Evolutionary conservation across 2,113 vertebrate species (phyloP).

Genomic region (Anoplopoma fimbria): DNA sequence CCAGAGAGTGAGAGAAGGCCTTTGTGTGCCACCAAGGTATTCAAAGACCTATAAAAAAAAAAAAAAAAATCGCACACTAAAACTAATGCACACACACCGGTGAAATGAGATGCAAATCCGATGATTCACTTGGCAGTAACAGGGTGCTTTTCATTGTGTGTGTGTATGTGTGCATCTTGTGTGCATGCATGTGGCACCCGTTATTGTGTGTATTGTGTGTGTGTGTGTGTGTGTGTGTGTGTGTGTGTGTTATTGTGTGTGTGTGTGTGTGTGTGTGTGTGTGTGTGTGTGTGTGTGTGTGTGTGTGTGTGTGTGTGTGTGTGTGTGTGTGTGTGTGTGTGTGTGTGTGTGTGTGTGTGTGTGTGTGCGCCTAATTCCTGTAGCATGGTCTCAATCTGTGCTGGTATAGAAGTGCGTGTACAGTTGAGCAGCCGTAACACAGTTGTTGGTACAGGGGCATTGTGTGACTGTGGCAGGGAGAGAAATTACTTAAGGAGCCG

Average conservation of each 20-base stretch:
- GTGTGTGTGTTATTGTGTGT: constrained; percentile 31
- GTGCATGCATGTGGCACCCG: constrained; percentile 42
- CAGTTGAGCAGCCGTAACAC: constrained; percentile 93
- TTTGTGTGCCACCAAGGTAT: constrained; percentile 91
- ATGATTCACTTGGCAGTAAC: constrained; percentile 89
- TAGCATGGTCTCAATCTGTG: constrained; percentile 89
- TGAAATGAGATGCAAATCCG: constrained; percentile 97
- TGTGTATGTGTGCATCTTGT: constrained; percentile 56
- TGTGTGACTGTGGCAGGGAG: constrained; percentile 92
- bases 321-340: constrained; percentile 23
- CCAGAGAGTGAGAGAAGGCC: constrained; percentile 75
- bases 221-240: constrained; percentile 29
- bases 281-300: constrained; percentile 60
- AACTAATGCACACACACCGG: constrained; percentile 74
- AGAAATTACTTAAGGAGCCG: constrained; percentile 87
- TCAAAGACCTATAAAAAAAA: constrained; percentile 81
- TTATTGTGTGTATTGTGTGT: constrained; percentile 40
- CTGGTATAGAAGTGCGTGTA: constrained; percentile 90
- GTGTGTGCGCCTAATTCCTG: constrained; percentile 89
- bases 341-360: constrained; percentile 36
- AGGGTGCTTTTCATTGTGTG: constrained; percentile 78
- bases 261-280: constrained; percentile 79
- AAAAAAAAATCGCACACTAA: constrained; percentile 65
- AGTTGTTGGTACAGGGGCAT: constrained; percentile 93
- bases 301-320: constrained; percentile 44